These are phyloP conservation scores for Platysteira castanea DNA, from an alignment of 2,113 vertebrate species.

Conservation along the genomic window DNA sequence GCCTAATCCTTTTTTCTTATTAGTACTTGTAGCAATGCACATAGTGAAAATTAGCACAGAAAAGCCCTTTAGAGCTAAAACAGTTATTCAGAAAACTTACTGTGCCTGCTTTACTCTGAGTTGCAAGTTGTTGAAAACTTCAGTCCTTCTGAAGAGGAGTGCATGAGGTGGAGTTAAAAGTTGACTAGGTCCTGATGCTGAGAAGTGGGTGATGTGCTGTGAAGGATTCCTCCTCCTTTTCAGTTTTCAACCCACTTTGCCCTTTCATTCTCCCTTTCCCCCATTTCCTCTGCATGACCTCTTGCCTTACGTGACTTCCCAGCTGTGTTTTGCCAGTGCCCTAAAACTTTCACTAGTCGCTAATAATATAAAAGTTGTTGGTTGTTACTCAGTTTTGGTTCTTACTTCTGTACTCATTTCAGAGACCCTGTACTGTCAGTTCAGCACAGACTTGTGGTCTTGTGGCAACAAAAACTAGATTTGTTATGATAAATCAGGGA, in stretches of 20 bases:
- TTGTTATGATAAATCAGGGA: rapidly evolving
- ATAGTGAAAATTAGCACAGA: background rate
- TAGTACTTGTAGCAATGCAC: background rate
- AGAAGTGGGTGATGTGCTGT: no score
- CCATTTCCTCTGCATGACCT: background rate
- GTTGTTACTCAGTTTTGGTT: background rate
- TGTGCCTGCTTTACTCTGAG: background rate
- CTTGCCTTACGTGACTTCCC: rapidly evolving
- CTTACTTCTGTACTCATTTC: background rate
- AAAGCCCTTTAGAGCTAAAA: background rate
- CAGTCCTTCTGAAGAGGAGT: background rate
- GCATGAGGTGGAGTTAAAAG: background rate
- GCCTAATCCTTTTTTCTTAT: background rate
- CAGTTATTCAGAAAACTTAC: background rate
- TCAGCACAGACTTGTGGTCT: background rate
- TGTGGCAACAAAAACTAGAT: background rate
- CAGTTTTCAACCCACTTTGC: background rate
- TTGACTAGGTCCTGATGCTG: background rate
- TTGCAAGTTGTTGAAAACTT: background rate
- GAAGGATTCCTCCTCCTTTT: background rate
- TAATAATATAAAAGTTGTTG: background rate
- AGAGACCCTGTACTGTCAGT: background rate
- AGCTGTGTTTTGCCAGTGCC: background rate
- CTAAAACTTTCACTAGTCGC: background rate
- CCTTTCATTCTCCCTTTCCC: background rate